Evolutionary conservation across 2,888 invertebrate genomes (phyloP), one percentile per base, ranked within the genome.

Genomic region (Apamea sordens): DNA sequence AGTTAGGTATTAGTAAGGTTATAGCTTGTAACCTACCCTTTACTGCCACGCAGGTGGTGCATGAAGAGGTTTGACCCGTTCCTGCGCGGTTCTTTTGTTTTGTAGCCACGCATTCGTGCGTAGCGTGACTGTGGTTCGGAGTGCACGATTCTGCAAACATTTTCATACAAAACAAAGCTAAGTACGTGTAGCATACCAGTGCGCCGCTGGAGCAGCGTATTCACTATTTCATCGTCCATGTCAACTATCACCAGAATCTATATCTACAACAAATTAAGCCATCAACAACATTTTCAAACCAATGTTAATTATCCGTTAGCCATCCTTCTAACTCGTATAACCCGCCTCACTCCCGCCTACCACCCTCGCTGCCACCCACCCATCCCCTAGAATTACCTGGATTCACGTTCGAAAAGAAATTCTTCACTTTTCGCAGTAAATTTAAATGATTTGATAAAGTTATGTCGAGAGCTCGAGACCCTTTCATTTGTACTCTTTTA

Each of bases 401-500:
- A 71, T 87, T 85, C 88, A 89, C 84, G 87, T 89, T 90, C 86
- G 80, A 90, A 92, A 93, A 92, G 87, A 88, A 90, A 85, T 87
- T 91, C 63, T 56, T 75, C 76, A 79, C 63, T 90, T 93, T 84
- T 90, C 90, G 89, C 92, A 90, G 91, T 91, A 88, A 90, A 92
- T 93, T 92, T 91, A 89, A 92, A 92, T 91, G 89, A 91, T 92
- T 92, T 91, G 88, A 92, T 92, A 90, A 91, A 92, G 88, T 89
- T 89, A 87, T 80, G 82, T 41, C 77, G 73, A 80, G 50, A 15
- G 44, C 28, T n/a, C 24, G 3, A 50, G 85, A 76, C 79, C 74
- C 84, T 88, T 90, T 84, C 73, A 76, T 67, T 77, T 83, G 50
- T 75, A 80, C 74, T 76, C 74, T 76, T 73, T 61, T 64, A 70